Percentiles rank a stretch among this genome's conserved stretches.
Evolutionary conservation across 2,113 vertebrate genomes (phyloP).

Genomic region (Pionites leucogaster): DNA sequence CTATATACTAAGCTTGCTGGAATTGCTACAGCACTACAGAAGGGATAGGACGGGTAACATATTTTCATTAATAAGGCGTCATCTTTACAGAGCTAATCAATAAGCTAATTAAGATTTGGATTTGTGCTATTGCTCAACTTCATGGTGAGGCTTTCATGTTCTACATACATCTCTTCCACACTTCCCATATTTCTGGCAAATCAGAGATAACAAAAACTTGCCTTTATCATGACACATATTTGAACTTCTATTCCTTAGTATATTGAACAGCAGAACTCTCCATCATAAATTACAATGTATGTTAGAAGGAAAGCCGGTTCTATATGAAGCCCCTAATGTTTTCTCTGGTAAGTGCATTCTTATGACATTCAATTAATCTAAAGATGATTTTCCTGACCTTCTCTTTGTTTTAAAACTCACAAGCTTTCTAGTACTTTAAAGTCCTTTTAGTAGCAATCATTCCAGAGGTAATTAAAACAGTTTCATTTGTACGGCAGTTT

Average conservation of each 20-base stretch:
- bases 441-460: background rate
- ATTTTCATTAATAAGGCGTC: background rate
- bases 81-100: background rate
- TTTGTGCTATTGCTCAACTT: background rate
- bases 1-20: background rate
- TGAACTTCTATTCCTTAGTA: background rate
- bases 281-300: background rate
- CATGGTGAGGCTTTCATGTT: background rate
- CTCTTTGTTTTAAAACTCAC: background rate
- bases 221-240: background rate
- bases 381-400: background rate
- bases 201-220: background rate
- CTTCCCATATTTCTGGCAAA: background rate
- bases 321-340: background rate
- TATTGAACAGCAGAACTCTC: background rate
- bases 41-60: background rate
- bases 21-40: background rate
- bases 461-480: background rate
- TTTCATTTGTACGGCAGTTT: background rate
- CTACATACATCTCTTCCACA: background rate
- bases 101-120: constrained; percentile 23
- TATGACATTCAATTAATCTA: background rate
- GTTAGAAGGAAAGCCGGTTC: background rate
- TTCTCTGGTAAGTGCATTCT: background rate
- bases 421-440: background rate